A percentile compares a stretch with the other conserved stretches of the same genome.
Evolutionary conservation across 2,797 vertebrate genomes (phyloP).

Genomic region (Enteromius unitaeniatus): DNA sequence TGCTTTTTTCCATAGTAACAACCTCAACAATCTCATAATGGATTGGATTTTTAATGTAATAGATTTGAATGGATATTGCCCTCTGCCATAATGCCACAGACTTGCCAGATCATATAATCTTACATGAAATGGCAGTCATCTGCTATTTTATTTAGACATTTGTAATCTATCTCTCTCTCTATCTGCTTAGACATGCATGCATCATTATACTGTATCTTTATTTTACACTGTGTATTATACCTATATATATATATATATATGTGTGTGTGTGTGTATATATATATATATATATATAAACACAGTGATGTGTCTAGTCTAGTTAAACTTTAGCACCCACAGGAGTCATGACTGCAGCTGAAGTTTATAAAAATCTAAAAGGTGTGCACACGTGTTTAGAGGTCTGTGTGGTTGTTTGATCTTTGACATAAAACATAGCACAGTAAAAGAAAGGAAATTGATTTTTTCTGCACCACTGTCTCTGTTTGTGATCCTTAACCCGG

Average conservation of each 20-base stretch:
- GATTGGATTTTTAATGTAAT: conserved; percentile 13
- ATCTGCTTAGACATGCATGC: not conserved
- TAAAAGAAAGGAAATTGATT: conserved; percentile 24
- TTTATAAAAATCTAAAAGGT: conserved; percentile 14
- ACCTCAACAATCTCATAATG: conserved; percentile 1
- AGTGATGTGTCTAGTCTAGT: not conserved
- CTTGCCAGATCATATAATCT: not conserved
- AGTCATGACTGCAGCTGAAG: conserved; percentile 22
- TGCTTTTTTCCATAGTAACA: not conserved
- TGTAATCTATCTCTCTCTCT: not conserved
- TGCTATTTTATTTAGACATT: not conserved
- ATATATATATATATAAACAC: not conserved
- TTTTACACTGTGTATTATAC: too few relatives aligned
- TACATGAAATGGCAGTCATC: conserved; percentile 21
- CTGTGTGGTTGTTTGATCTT: conserved; percentile 44
- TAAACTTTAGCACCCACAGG: conserved; percentile 2
- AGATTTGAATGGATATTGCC: not conserved
- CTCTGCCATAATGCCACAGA: conserved; percentile 23
- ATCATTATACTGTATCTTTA: not conserved
- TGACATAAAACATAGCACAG: conserved; percentile 32
- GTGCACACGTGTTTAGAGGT: conserved; percentile 31
- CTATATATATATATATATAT: not conserved
- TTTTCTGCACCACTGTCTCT: conserved; percentile 36
- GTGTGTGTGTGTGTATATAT: too few relatives aligned
- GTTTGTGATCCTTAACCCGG: conserved; percentile 47